Percentiles rank a stretch among this genome's conserved stretches.
These are phyloP conservation scores for Xylota segnis DNA, from an alignment of 2,888 invertebrate species.

Conservation along the genomic window DNA sequence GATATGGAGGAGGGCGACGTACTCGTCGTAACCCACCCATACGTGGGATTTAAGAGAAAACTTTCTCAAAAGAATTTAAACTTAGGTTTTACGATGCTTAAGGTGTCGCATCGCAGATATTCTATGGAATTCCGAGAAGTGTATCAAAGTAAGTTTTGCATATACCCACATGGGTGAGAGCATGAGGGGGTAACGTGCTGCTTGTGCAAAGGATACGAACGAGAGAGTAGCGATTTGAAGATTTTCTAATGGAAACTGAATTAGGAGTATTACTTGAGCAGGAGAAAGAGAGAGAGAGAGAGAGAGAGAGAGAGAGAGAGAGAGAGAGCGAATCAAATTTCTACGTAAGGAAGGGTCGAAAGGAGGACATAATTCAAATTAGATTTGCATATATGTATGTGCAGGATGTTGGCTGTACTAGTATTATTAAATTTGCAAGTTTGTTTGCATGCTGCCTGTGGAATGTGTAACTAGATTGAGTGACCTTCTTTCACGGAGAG, in stretches of 20 bases:
- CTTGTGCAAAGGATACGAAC: neutral
- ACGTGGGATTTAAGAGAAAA: slow-evolving; percentile 50
- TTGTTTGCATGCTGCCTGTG: slow-evolving; percentile 61
- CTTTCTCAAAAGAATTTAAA: slow-evolving; percentile 66
- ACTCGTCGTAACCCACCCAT: neutral
- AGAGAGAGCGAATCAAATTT: slow-evolving; percentile 28
- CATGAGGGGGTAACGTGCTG: slow-evolving; percentile 15
- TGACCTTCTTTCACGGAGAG: slow-evolving; percentile 58
- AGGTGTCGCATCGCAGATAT: slow-evolving; percentile 70
- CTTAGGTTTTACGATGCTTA: slow-evolving; percentile 62
- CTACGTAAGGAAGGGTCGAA: neutral
- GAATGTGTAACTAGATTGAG: slow-evolving; percentile 65
- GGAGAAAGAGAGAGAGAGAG: slow-evolving; percentile 43
- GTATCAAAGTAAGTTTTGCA: slow-evolving; percentile 66
- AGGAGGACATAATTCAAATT: slow-evolving; percentile 41
- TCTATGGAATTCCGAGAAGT: slow-evolving; percentile 60
- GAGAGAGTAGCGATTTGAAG: slow-evolving; percentile 53
- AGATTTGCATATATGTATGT: slow-evolving; percentile 47
- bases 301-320: slow-evolving; percentile 42
- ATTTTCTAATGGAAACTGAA: slow-evolving; percentile 73
- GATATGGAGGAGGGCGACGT: slow-evolving; percentile 14
- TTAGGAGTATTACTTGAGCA: slow-evolving; percentile 69
- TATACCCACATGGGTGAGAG: too few species aligned
- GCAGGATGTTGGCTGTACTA: slow-evolving; percentile 29
- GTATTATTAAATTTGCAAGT: slow-evolving; percentile 67